Conservation (phyloP, 2,113 vertebrate genomes). For the Bos javanicus region DNA sequence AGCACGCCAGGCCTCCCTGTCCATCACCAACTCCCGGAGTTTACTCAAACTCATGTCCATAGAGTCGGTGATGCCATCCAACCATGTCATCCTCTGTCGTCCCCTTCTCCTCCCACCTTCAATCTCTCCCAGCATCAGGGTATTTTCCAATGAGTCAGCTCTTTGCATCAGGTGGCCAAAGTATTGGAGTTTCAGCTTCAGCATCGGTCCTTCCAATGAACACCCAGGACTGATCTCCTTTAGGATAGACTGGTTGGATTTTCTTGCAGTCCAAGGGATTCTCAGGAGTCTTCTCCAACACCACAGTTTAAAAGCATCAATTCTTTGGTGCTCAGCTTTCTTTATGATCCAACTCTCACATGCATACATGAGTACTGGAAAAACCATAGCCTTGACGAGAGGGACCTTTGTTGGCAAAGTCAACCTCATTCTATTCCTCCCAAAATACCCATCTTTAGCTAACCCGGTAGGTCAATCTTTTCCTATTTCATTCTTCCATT, state of each 20-base stretch:
- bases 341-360: background rate
- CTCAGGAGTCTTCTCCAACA: background rate
- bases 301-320: background rate
- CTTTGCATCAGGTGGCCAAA: background rate
- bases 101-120: background rate
- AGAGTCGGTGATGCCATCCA: background rate
- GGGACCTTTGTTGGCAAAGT: background rate
- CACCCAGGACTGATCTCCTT: background rate
- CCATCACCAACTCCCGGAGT: background rate
- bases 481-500: background rate
- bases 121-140: background rate
- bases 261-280: background rate
- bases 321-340: background rate
- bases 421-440: background rate
- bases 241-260: background rate
- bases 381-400: background rate
- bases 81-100: background rate
- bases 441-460: background rate
- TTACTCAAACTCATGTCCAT: background rate
- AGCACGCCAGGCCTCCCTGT: background rate
- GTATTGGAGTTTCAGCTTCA: background rate
- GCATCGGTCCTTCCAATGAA: background rate
- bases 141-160: background rate
- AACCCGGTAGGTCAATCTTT: background rate
- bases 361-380: background rate